Percentiles rank a stretch among this genome's conserved stretches.
phyloP scores from a whole-genome alignment of 1,140 invertebrate species.

The Caenorhabditis tropicalis region DNA sequence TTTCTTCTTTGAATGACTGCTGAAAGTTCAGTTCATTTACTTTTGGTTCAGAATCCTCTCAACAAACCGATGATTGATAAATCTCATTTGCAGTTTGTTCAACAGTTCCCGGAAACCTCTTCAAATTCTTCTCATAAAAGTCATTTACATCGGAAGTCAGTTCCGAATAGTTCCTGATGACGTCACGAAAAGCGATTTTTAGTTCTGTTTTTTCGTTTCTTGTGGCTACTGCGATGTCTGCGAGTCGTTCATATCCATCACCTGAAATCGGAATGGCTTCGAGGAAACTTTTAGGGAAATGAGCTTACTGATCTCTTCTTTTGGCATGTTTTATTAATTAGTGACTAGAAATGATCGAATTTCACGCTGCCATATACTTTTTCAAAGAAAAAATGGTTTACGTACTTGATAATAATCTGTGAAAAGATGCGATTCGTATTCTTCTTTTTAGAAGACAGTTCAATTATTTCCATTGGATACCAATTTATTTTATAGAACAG shows the following conservation, averaged over 20 bases:
- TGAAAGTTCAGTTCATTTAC: neutral
- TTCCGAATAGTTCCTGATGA: slow-evolving; percentile 6
- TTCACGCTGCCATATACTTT: no score
- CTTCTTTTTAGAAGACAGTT: no score
- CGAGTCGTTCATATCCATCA: slow-evolving; percentile 3
- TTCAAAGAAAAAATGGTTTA: no score
- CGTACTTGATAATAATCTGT: no score
- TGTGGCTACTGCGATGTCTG: neutral
- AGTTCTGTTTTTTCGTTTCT: slow-evolving; percentile 12
- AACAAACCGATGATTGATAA: neutral
- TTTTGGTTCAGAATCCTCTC: neutral
- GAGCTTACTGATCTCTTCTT: neutral
- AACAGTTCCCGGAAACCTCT: neutral
- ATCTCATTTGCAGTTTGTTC: neutral
- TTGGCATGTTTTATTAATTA: neutral
- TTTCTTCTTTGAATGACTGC: neutral
- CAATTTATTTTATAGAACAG: no score
- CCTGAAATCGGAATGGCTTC: neutral
- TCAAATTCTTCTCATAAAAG: neutral
- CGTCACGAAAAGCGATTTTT: neutral
- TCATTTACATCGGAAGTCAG: neutral
- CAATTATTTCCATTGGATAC: no score
- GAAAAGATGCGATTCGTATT: no score
- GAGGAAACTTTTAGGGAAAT: no score
- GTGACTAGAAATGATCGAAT: neutral